phyloP scores from a whole-genome alignment of 2,888 invertebrate species.

The Watsonalla binaria region DNA sequence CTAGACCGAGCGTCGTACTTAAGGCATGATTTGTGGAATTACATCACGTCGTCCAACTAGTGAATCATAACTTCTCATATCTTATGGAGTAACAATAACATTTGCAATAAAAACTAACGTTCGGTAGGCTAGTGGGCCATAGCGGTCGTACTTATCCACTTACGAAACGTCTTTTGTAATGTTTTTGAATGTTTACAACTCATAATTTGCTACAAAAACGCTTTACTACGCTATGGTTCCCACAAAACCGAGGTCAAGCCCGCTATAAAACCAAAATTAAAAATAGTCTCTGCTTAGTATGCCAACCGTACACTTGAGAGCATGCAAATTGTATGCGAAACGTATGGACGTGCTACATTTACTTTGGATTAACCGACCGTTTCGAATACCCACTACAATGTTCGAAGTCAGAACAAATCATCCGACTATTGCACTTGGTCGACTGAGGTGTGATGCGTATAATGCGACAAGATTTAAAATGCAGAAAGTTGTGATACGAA shows the following conservation, averaged over 20 bases:
- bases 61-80: background rate
- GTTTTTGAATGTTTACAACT: background rate
- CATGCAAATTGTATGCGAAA: constrained; percentile 50
- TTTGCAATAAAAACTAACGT: background rate
- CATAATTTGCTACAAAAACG: background rate
- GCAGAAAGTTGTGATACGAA: constrained; percentile 6
- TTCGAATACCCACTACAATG: constrained; percentile 15
- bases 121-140: constrained; percentile 1
- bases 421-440: constrained; percentile 20
- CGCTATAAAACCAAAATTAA: constrained; percentile 32
- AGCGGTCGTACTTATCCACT: background rate
- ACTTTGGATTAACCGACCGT: constrained; percentile 28
- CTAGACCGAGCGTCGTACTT: no score
- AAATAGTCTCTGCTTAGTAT: constrained; percentile 48
- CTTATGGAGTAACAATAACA: background rate
- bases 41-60: no score
- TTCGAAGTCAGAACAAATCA: background rate
- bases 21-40: no score
- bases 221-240: constrained; percentile 10
- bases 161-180: constrained; percentile 2
- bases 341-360: constrained; percentile 28
- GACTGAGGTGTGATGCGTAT: constrained; percentile 20
- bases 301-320: constrained; percentile 38
- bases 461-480: constrained; percentile 19
- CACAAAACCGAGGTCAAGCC: constrained; percentile 19